phyloP scores from a whole-genome alignment of 2,888 invertebrate species.

The Amblyjoppa fuscipennis region DNA sequence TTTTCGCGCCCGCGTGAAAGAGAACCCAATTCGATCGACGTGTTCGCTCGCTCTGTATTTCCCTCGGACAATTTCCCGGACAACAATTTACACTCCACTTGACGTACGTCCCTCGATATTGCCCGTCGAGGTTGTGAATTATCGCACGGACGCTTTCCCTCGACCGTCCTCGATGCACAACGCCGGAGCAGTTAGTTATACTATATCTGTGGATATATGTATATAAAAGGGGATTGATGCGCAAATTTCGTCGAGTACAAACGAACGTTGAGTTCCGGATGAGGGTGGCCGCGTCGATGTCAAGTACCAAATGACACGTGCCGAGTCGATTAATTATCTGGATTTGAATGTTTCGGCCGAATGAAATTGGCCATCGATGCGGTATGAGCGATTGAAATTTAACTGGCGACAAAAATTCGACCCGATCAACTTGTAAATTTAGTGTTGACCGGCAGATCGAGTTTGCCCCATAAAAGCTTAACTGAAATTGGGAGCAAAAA shows the following conservation, averaged over 20 bases:
- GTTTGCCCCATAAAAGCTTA: not conserved
- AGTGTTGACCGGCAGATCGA: not conserved
- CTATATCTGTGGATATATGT: not conserved
- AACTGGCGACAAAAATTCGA: slow-evolving; percentile 18
- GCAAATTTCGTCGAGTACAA: slow-evolving; percentile 45
- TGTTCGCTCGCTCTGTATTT: slow-evolving; percentile 34
- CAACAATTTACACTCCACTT: slow-evolving; percentile 56
- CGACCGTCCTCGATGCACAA: slow-evolving; percentile 27
- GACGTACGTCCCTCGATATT: slow-evolving; percentile 56
- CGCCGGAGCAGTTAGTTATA: not conserved
- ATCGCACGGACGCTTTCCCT: slow-evolving; percentile 40
- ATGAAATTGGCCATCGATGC: slow-evolving; percentile 48
- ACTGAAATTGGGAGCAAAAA: not conserved
- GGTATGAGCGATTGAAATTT: slow-evolving; percentile 28
- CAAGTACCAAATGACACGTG: slow-evolving; percentile 32
- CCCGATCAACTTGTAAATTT: not conserved
- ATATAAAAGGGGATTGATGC: slow-evolving; percentile 3
- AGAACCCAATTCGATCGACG: slow-evolving; percentile 31
- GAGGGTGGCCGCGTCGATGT: not conserved
- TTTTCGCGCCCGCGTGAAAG: not conserved
- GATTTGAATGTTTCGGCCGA: slow-evolving; percentile 40
- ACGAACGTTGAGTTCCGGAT: slow-evolving; percentile 22
- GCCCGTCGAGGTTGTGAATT: slow-evolving; percentile 59
- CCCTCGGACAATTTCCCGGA: slow-evolving; percentile 39
- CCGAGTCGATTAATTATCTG: slow-evolving; percentile 39